Evolutionary conservation across 2,888 invertebrate genomes (phyloP).

Genomic region (Caenorhabditis imperialis): DNA sequence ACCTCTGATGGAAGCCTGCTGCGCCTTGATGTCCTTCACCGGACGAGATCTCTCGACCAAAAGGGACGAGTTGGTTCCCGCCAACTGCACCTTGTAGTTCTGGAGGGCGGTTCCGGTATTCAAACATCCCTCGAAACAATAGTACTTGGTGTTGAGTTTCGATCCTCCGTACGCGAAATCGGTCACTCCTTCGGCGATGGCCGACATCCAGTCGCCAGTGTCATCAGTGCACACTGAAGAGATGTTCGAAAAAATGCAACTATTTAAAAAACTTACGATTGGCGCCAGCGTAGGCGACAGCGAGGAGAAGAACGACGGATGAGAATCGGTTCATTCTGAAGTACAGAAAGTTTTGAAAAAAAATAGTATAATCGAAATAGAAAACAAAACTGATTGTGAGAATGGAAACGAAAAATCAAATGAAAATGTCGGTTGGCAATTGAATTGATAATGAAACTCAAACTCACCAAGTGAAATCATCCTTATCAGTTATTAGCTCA

Average conservation of each 20-base stretch:
- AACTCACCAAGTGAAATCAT: too few species aligned
- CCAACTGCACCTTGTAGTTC: conserved; percentile 55
- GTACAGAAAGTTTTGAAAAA: background rate
- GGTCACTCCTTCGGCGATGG: conserved; percentile 56
- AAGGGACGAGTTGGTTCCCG: conserved; percentile 28
- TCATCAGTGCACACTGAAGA: conserved; percentile 54
- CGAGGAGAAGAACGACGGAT: conserved; percentile 16
- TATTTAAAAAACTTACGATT: conserved; percentile 9
- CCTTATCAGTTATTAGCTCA: too few species aligned
- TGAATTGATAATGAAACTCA: background rate
- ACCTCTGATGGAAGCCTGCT: conserved; percentile 8
- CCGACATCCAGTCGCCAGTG: conserved; percentile 51
- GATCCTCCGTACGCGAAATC: conserved; percentile 54
- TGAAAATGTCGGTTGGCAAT: conserved; percentile 24
- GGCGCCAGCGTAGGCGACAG: conserved; percentile 18
- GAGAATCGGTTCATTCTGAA: conserved; percentile 32
- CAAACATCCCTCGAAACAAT: conserved; percentile 61
- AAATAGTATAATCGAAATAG: conserved; percentile 14
- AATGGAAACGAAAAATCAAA: too few species aligned
- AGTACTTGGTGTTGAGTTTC: conserved; percentile 41
- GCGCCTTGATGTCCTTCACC: conserved; percentile 7
- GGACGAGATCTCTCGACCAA: conserved; percentile 21
- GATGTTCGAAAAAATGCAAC: background rate
- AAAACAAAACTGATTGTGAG: too few species aligned
- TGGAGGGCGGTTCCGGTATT: conserved; percentile 59